A percentile compares a stretch with the other conserved stretches of the same genome.
Conservation (phyloP, 2,113 vertebrate species). For the Scalopus aquaticus region DNA sequence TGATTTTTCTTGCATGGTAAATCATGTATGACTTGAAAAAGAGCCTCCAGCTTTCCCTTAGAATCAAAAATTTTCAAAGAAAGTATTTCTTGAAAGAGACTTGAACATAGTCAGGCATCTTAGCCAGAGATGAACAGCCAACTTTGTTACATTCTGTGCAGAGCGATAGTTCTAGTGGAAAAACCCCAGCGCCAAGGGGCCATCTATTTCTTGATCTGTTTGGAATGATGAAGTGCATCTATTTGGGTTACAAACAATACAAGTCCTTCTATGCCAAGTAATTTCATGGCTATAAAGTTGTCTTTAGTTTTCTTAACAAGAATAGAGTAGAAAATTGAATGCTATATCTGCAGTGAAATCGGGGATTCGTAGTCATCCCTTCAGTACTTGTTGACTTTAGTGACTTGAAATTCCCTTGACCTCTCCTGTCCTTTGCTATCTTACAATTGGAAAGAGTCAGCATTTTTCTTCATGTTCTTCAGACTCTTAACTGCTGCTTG, state of each 20-base stretch:
- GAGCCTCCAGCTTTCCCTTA: background rate
- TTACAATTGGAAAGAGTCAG: constrained; percentile 37
- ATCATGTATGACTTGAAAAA: background rate
- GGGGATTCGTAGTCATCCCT: constrained; percentile 12
- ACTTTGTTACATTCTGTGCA: background rate
- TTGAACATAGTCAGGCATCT: background rate
- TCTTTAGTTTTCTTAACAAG: constrained; percentile 47
- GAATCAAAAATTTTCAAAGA: background rate
- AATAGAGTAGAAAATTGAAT: constrained; percentile 58
- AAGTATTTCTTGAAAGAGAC: constrained; percentile 43
- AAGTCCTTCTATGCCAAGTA: constrained; percentile 46
- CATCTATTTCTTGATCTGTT: constrained; percentile 24
- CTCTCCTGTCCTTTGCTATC: background rate
- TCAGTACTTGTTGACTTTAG: constrained; percentile 38
- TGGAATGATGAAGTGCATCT: constrained; percentile 55
- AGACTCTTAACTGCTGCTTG: background rate
- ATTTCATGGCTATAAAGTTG: constrained; percentile 49
- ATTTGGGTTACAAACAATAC: constrained; percentile 42
- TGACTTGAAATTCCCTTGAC: constrained; percentile 57
- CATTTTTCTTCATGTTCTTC: background rate
- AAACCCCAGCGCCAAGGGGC: constrained; percentile 23
- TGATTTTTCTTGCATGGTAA: constrained; percentile 18
- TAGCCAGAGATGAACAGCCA: background rate
- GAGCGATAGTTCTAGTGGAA: constrained; percentile 50
- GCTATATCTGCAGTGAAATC: constrained; percentile 33